phyloP scores from a whole-genome alignment of 2,113 vertebrate genomes.

The Thunnus maccoyii region DNA sequence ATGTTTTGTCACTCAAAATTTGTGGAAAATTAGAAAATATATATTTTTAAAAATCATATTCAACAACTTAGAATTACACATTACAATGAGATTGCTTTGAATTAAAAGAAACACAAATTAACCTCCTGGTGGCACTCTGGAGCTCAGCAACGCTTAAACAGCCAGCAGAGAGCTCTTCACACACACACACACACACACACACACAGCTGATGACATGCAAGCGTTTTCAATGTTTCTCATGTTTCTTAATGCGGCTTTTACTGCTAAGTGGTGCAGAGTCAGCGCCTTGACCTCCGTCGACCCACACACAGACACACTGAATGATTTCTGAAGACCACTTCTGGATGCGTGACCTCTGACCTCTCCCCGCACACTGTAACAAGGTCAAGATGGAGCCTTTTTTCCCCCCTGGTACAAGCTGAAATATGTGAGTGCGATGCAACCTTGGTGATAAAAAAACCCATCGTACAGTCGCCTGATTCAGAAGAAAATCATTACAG shows the following conservation, averaged over 20 bases:
- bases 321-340: constrained; percentile 52
- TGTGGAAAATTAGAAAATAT: no score
- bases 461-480: no score
- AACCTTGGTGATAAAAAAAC: neutral
- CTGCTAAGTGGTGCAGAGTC: constrained; percentile 44
- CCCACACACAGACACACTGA: constrained; percentile 26
- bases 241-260: constrained; percentile 26
- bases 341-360: constrained; percentile 47
- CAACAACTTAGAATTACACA: no score
- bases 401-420: neutral
- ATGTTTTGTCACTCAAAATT: no score
- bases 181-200: constrained; percentile 9
- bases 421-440: neutral
- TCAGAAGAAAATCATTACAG: no score
- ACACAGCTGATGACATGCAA: neutral
- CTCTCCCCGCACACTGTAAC: neutral
- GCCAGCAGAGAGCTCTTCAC: neutral
- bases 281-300: constrained; percentile 30
- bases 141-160: neutral
- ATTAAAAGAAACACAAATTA: no score
- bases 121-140: constrained; percentile 42
- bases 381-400: neutral
- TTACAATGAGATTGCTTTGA: no score
- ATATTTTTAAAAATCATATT: no score
- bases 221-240: constrained; percentile 30